Base-by-base conservation (phyloP, 2,113 vertebrate genomes). In the Rhinoderma darwinii region DNA sequence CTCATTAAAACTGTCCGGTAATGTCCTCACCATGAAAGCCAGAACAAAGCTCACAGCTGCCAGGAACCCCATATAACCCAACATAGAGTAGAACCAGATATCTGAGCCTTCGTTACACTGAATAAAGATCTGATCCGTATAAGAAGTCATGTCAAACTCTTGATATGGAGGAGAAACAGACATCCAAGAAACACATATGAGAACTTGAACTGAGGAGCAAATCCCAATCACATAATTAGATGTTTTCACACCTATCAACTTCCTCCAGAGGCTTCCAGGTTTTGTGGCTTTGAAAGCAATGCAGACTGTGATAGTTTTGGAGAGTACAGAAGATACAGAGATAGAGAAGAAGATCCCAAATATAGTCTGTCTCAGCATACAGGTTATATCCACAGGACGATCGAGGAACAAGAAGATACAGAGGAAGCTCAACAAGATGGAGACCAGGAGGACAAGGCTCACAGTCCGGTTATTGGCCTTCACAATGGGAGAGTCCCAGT, bases 321-420 rank as follows among this genome's bases (percentile, higher is more conserved):
- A n/a, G n/a, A n/a, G n/a, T n/a, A n/a, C n/a, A n/a, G n/a, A n/a
- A n/a, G n/a, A n/a, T n/a, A 72, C 68, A 72, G 68, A 27, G 32
- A 32, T 72, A 32, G 68, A 93, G 89, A 94, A 95, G 1, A 92
- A 90, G 86, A 94, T 90, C 51, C 93, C 93, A n/a, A 94, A 95
- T 0, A 91, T 89, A 22, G 92, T 93, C 86, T 94, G 94, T 5
- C 94, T 8, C 95, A 91, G 0, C 94, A 93, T 0, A 93, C 92
- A n/a, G n/a, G n/a, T n/a, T n/a, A n/a, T n/a, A n/a, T n/a, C n/a
- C n/a, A n/a, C 30, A 72, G 68, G 68, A 72, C 27, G 30, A 72
- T 30, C 7, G 35, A 72, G 12, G 3, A n/a, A 35, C 4, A 72
- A 32, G 15, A n/a, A n/a, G n/a, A n/a, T n/a, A n/a, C n/a, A n/a